Evolutionary conservation across 2,113 vertebrate genomes (phyloP).

Genomic region (Erinaceus europaeus): DNA sequence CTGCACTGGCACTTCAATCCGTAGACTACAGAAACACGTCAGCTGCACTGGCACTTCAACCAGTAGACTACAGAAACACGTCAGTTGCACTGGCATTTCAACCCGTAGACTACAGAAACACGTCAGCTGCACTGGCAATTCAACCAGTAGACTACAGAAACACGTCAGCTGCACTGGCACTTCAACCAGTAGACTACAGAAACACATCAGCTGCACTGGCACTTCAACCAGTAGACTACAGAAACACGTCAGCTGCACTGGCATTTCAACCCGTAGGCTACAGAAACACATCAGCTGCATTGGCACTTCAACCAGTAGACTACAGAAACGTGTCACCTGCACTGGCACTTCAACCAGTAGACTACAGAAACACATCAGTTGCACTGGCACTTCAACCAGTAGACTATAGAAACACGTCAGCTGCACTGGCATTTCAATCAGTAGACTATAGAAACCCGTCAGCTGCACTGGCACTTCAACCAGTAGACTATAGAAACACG

Average conservation of each 20-base stretch:
- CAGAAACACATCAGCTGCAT: fast-evolving
- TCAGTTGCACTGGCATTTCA: neutral
- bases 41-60: neutral
- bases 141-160: neutral
- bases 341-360: neutral
- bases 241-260: fast-evolving
- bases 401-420: fast-evolving
- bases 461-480: neutral
- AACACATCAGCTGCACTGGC: neutral
- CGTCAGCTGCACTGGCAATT: fast-evolving
- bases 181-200: fast-evolving
- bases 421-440: neutral
- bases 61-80: fast-evolving
- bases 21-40: fast-evolving
- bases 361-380: too few relatives aligned
- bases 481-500: fast-evolving
- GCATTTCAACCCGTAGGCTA: neutral
- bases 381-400: neutral
- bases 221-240: fast-evolving
- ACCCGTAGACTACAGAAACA: fast-evolving
- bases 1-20: neutral
- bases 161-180: fast-evolving
- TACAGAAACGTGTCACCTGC: fast-evolving
- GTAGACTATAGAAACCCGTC: fast-evolving
- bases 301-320: neutral